phyloP scores from a whole-genome alignment of 2,888 invertebrate genomes.

The Dasypolia templi region DNA sequence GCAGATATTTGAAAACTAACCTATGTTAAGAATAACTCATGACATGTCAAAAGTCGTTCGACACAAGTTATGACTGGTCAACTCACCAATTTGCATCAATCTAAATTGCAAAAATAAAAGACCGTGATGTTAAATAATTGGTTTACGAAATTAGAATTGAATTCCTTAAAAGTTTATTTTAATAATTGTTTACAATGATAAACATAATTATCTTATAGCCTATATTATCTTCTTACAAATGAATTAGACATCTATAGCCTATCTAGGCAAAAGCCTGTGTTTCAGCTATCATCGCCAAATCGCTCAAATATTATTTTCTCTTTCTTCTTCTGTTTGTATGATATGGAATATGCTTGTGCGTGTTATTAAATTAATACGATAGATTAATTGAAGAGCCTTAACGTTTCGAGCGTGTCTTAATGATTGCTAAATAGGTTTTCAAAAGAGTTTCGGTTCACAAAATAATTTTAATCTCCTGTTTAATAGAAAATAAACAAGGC shows the following conservation, averaged over 20 bases:
- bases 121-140: neutral
- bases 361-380: neutral
- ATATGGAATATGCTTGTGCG: too few species aligned
- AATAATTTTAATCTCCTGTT: neutral
- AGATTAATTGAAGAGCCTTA: neutral
- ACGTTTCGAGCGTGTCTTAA: neutral
- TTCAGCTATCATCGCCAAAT: too few species aligned
- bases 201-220: too few species aligned
- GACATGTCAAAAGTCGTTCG: neutral
- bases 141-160: too few species aligned
- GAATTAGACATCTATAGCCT: too few species aligned
- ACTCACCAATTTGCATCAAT: neutral
- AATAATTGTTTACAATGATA: too few species aligned
- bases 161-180: too few species aligned
- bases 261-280: too few species aligned
- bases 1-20: too few species aligned
- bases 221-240: too few species aligned
- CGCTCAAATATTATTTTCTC: too few species aligned
- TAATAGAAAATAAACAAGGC: neutral
- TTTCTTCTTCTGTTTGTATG: too few species aligned
- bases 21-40: neutral
- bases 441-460: neutral
- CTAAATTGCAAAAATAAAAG: neutral
- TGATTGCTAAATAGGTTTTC: neutral
- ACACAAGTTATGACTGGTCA: neutral